Evolutionary conservation across 2,113 vertebrate genomes (phyloP).

Genomic region (Proteles cristata): DNA sequence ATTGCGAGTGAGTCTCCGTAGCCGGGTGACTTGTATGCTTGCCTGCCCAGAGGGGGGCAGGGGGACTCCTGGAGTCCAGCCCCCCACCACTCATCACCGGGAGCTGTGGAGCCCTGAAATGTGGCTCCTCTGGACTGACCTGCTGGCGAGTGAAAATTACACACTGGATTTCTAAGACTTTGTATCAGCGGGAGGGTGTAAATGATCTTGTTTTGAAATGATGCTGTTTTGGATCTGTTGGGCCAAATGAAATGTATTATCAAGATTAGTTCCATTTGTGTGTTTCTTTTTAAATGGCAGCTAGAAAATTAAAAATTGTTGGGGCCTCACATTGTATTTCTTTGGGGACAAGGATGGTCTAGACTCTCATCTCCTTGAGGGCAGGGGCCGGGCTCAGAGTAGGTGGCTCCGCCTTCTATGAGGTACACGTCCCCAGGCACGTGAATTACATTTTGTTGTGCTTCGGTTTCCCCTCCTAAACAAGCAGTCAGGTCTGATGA

Average conservation of each 20-base stretch:
- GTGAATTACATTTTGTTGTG: background rate
- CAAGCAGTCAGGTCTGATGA: background rate
- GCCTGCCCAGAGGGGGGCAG: background rate
- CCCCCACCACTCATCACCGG: accelerated
- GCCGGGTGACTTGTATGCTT: background rate
- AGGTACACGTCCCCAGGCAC: background rate
- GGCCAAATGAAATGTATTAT: background rate
- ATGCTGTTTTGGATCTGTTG: background rate
- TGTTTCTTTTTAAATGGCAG: background rate
- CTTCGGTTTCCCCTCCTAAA: background rate
- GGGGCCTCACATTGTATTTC: background rate
- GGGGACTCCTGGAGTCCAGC: background rate
- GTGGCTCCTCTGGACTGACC: background rate
- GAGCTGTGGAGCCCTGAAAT: accelerated
- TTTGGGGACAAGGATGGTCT: background rate
- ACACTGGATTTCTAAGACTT: background rate
- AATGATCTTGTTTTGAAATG: background rate
- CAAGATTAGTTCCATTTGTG: background rate
- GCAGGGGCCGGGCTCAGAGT: background rate
- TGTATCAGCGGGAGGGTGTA: background rate
- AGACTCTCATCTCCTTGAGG: accelerated
- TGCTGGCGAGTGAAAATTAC: background rate
- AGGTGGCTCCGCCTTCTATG: background rate
- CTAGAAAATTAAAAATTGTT: background rate
- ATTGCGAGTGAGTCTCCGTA: background rate